A percentile compares a stretch with the other conserved stretches of the same genome.
Evolutionary conservation across 37 sponge, comb jelly and placozoan genomes (phyloP).

Genomic region (Haliclona indistincta): DNA sequence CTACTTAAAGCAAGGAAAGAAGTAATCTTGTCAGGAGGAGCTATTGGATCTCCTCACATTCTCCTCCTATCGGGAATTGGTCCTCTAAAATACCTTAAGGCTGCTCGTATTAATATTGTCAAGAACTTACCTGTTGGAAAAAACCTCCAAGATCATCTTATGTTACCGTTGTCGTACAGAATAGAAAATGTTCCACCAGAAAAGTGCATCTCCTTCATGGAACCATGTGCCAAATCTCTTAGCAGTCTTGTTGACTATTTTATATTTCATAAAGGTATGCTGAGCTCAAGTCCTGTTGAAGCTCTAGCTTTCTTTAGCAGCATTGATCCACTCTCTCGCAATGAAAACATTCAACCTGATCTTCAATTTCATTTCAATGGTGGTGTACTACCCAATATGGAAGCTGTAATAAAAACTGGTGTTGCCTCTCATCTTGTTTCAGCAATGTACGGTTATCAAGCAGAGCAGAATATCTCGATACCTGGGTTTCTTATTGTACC

Average conservation of each 20-base stretch:
- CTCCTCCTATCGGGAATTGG: slow-evolving; percentile 87
- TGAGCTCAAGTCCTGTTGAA: slow-evolving; percentile 41
- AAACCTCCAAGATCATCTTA: slow-evolving; percentile 86
- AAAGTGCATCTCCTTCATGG: background rate
- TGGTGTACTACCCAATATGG: slow-evolving; percentile 9
- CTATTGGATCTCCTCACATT: slow-evolving; percentile 72
- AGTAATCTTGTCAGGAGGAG: slow-evolving; percentile 79
- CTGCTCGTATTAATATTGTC: slow-evolving; percentile 18
- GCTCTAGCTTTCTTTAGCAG: slow-evolving; percentile 44
- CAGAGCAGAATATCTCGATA: background rate
- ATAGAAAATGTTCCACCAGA: slow-evolving; percentile 13
- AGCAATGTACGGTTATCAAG: slow-evolving; percentile 21
- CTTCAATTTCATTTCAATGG: slow-evolving; percentile 33
- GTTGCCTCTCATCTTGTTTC: background rate
- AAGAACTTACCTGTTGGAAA: slow-evolving; percentile 80
- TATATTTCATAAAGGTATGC: slow-evolving; percentile 46
- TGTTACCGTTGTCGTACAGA: slow-evolving; percentile 43
- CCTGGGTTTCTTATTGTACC: slow-evolving; percentile 18
- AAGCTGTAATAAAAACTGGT: background rate
- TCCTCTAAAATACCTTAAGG: slow-evolving; percentile 55
- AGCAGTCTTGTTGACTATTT: slow-evolving; percentile 24
- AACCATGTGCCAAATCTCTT: slow-evolving; percentile 12
- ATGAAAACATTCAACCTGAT: slow-evolving; percentile 43
- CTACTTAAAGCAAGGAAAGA: slow-evolving; percentile 60
- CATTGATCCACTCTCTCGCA: slow-evolving; percentile 4